Conservation (phyloP, 2,888 invertebrate genomes). For the Eucera pruinosa region DNA sequence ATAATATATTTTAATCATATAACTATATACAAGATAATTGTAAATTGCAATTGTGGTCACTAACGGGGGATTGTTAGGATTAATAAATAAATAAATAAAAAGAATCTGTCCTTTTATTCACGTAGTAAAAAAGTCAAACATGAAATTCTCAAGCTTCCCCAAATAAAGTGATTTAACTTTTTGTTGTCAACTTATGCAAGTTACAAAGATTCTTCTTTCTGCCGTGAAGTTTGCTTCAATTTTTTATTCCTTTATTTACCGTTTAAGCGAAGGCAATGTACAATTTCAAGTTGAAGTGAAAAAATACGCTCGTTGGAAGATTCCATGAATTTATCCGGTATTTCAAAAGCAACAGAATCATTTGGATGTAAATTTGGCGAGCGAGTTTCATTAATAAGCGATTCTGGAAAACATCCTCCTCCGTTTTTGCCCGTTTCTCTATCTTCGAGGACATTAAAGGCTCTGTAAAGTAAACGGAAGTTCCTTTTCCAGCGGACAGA, state of each 20-base stretch:
- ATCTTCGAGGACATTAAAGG: constrained; percentile 4
- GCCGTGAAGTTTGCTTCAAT: background rate
- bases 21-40: too few relatives aligned
- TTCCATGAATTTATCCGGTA: constrained; percentile 7
- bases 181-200: too few relatives aligned
- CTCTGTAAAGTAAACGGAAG: constrained; percentile 13
- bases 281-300: background rate
- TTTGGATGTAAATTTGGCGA: constrained; percentile 23
- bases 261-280: background rate
- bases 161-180: background rate
- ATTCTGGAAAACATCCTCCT: background rate
- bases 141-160: background rate
- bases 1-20: too few relatives aligned
- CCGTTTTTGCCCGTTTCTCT: background rate
- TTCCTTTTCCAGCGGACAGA: background rate
- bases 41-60: too few relatives aligned
- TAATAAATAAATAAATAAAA: background rate
- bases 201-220: background rate
- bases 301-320: background rate
- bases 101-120: too few relatives aligned
- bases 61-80: too few relatives aligned
- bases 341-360: constrained; percentile 6
- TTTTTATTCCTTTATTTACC: background rate
- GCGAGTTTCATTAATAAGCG: constrained; percentile 21
- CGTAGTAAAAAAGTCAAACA: background rate